Percentiles rank a stretch among this genome's conserved stretches.
Conservation (phyloP, 2,888 invertebrate species). For the Yponomeuta sedellus region DNA sequence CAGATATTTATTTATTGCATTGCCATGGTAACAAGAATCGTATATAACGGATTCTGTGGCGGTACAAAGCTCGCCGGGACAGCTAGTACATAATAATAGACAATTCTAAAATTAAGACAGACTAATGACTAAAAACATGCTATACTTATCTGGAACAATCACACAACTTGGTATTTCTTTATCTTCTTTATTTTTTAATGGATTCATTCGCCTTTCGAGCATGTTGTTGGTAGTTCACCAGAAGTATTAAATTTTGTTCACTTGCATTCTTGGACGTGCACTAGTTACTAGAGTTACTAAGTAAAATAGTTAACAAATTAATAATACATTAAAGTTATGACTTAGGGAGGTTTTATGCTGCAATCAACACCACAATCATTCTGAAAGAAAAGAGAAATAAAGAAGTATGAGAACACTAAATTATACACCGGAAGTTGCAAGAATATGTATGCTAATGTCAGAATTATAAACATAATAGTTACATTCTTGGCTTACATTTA, state of each 20-base stretch:
- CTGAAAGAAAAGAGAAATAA: constrained; percentile 41
- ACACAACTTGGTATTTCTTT: neutral
- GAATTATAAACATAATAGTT: too few species aligned
- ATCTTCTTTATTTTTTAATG: neutral
- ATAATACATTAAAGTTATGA: constrained; percentile 10
- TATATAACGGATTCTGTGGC: too few species aligned
- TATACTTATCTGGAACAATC: neutral
- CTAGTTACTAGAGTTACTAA: neutral
- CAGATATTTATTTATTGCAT: too few species aligned
- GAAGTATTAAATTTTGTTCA: constrained; percentile 5
- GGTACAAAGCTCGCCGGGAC: too few species aligned
- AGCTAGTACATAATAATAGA: too few species aligned
- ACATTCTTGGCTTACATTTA: neutral
- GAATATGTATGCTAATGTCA: too few species aligned
- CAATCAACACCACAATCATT: constrained; percentile 70
- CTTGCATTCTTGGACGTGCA: constrained; percentile 4
- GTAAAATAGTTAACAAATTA: constrained; percentile 2
- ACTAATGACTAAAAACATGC: neutral
- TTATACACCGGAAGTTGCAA: neutral
- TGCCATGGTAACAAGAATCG: too few species aligned
- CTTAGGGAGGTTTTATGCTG: constrained; percentile 39
- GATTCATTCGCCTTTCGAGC: neutral
- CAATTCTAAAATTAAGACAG: neutral
- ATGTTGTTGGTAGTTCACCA: neutral
- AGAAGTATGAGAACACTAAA: neutral